These are phyloP conservation scores for Calameuta pallipes DNA, from an alignment of 2,888 invertebrate species.

Conservation along the genomic window DNA sequence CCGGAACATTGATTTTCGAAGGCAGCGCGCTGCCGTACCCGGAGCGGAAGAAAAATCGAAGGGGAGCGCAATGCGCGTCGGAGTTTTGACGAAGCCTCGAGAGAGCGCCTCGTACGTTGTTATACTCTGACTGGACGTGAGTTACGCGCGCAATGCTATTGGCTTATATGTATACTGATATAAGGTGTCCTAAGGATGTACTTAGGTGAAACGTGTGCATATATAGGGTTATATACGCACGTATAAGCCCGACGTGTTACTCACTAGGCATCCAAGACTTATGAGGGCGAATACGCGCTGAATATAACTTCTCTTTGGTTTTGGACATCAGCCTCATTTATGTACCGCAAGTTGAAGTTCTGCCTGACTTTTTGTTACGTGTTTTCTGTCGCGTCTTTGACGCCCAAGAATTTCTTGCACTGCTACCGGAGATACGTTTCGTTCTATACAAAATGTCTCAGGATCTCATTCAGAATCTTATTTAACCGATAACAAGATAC, in stretches of 20 bases:
- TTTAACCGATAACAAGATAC: background rate
- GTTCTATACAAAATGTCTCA: background rate
- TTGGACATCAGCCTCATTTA: background rate
- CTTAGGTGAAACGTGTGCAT: background rate
- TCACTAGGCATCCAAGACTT: background rate
- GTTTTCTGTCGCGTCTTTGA: constrained; percentile 30
- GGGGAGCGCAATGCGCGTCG: background rate
- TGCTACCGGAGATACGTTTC: background rate
- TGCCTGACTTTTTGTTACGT: constrained; percentile 24
- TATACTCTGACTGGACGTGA: background rate
- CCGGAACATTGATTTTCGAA: background rate
- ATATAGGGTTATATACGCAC: background rate
- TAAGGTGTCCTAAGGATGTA: background rate
- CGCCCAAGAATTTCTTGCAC: background rate
- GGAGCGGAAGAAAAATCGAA: background rate
- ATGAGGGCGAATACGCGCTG: background rate
- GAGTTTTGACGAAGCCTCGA: background rate
- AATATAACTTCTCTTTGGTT: background rate
- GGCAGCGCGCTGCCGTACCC: background rate
- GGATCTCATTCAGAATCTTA: background rate
- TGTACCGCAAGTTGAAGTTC: background rate
- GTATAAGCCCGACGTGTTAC: background rate
- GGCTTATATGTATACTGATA: background rate
- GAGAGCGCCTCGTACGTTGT: background rate
- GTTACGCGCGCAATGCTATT: background rate